phyloP scores from a whole-genome alignment of 2,888 invertebrate species.

The Pollenia angustigena region DNA sequence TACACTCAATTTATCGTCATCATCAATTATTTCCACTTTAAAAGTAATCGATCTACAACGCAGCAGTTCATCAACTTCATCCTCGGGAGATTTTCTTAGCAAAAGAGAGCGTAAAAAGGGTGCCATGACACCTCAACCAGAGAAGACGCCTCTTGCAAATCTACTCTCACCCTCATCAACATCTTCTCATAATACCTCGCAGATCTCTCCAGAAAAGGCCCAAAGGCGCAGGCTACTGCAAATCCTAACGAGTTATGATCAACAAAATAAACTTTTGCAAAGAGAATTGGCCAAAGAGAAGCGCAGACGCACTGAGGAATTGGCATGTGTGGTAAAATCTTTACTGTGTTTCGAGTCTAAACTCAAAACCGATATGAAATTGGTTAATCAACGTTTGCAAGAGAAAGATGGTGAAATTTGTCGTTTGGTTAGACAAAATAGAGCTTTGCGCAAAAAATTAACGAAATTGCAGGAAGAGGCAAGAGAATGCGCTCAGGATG shows the following conservation, averaged over 20 bases:
- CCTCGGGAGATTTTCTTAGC: slow-evolving; percentile 76
- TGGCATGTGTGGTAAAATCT: slow-evolving; percentile 83
- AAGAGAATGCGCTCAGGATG: slow-evolving; percentile 75
- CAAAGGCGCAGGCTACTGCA: slow-evolving; percentile 81
- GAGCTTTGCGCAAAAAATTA: slow-evolving; percentile 79
- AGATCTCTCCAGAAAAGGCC: slow-evolving; percentile 75
- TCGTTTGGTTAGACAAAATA: slow-evolving; percentile 81
- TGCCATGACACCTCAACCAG: slow-evolving; percentile 66
- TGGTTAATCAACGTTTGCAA: slow-evolving; percentile 81
- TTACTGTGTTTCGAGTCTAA: slow-evolving; percentile 83
- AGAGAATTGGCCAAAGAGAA: slow-evolving; percentile 83
- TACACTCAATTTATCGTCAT: slow-evolving; percentile 74
- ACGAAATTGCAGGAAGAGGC: slow-evolving; percentile 73
- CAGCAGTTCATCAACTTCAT: slow-evolving; percentile 79
- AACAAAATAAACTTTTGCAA: slow-evolving; percentile 82
- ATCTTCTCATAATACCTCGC: background rate
- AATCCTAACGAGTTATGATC: slow-evolving; percentile 82
- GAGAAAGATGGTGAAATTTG: slow-evolving; percentile 83
- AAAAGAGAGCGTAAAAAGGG: slow-evolving; percentile 74
- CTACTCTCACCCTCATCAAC: slow-evolving; percentile 42
- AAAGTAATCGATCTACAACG: slow-evolving; percentile 80
- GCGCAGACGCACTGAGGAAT: slow-evolving; percentile 82
- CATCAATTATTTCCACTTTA: slow-evolving; percentile 70
- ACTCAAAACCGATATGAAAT: slow-evolving; percentile 83
- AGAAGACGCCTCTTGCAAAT: slow-evolving; percentile 51